Base-by-base conservation (phyloP, 1,140 invertebrate species). In the Oscheius sp. region DNA sequence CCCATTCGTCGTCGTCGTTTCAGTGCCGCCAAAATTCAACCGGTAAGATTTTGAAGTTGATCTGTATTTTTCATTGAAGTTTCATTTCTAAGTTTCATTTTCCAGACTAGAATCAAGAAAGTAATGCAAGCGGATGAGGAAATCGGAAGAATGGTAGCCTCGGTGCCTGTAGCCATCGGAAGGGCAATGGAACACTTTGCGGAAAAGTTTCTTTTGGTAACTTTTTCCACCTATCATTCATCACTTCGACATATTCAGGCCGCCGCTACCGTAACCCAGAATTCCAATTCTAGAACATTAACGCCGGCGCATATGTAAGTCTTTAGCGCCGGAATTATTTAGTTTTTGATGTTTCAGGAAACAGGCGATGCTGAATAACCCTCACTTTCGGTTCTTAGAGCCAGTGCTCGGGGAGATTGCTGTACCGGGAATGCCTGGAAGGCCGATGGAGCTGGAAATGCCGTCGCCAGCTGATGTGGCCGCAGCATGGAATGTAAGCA, bases 91-190 rank as follows among this genome's bases (percentile, higher is more conserved):
- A n/a, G n/a, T 52, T 20, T 29, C 28, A 28, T 68, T 75, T 67
- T 32, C 18, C 64, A 82, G 80, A 83, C 82, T 15, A 69, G 82
- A 31, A 74, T 83, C 20, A 83, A 83, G 49, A 83, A 83, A 58
- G 82, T 83, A 13, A 83, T 83, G 82, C 82, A 83, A 70, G 79
- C 77, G 55, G 82, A 83, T 73, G 82, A 83, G 58, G 82, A 83
- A 4, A 83, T 83, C 52, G 82, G 82, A 7, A 38, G 81, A 65
- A 84, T 82, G 82, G 81, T 80, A n/a, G 79, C 81, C 34, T 83
- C 80, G 28, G 82, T 83, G 7, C 82, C 82, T 23, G 82, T 83
- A 2, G 81, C 81, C 13, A 77, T 83, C 32, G 82, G 82, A 28
- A 74, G 79, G 49, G 82, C 82, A 34, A 83, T 83, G 82, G 82